These are phyloP conservation scores for Perithous albicinctus DNA, from an alignment of 2,888 invertebrate genomes.

Conservation along the genomic window DNA sequence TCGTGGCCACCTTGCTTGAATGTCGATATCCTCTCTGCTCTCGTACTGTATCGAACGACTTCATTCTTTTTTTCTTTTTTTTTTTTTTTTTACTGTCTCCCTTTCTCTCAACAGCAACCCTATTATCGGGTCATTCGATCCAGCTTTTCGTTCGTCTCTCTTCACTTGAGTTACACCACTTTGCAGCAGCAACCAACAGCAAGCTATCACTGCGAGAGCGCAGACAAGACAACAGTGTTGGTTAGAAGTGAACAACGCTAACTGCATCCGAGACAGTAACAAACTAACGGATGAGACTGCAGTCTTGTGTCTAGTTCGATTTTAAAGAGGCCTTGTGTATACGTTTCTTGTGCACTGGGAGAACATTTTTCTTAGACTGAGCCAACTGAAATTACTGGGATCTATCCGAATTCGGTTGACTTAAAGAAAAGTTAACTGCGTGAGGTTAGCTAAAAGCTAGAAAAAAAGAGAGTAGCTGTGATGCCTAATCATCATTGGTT, in stretches of 20 bases:
- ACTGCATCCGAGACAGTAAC: background rate
- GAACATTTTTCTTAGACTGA: too few relatives aligned
- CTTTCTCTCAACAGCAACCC: slow-evolving; percentile 64
- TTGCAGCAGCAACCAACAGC: slow-evolving; percentile 12
- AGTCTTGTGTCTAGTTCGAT: background rate
- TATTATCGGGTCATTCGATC: slow-evolving; percentile 75
- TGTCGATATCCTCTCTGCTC: slow-evolving; percentile 36
- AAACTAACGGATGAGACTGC: slow-evolving; percentile 21
- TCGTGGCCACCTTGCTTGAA: slow-evolving; percentile 36
- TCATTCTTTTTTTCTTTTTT: too few relatives aligned
- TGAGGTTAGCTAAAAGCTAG: too few relatives aligned
- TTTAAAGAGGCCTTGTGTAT: background rate
- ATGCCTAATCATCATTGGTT: too few relatives aligned
- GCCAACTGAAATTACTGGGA: too few relatives aligned
- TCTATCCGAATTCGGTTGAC: too few relatives aligned
- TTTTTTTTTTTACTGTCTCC: slow-evolving; percentile 67
- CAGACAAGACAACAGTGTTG: slow-evolving; percentile 29
- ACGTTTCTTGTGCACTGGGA: background rate
- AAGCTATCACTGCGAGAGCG: slow-evolving; percentile 21
- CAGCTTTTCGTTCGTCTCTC: slow-evolving; percentile 55
- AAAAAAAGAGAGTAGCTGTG: too few relatives aligned
- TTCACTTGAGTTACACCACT: slow-evolving; percentile 45
- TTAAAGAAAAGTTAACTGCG: too few relatives aligned
- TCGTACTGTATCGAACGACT: slow-evolving; percentile 46
- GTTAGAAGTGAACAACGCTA: slow-evolving; percentile 2